These are phyloP conservation scores for Knipowitschia caucasica DNA, from an alignment of 2,797 vertebrate species.

Conservation along the genomic window DNA sequence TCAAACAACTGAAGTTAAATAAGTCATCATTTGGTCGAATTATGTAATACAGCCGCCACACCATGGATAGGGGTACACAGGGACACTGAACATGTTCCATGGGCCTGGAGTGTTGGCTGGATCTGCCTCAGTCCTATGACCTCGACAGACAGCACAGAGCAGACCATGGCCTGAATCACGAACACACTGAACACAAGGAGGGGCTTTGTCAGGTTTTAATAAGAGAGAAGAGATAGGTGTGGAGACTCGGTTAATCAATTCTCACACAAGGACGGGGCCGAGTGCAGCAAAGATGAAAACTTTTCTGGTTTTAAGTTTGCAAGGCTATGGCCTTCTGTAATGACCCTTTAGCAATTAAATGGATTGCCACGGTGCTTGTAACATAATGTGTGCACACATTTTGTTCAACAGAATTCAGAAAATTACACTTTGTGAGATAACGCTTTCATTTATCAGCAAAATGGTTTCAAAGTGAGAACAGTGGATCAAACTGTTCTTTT, in stretches of 20 bases:
- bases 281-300: conserved; percentile 27
- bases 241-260: conserved; percentile 47
- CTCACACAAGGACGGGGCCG: conserved; percentile 34
- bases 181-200: conserved; percentile 47
- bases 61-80: too few relatives aligned
- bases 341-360: conserved; percentile 18
- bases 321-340: conserved; percentile 16
- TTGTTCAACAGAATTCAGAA: conserved; percentile 42
- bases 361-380: conserved; percentile 28
- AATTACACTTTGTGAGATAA: conserved; percentile 51
- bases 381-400: conserved; percentile 32
- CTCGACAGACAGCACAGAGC: conserved; percentile 38
- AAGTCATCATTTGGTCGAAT: too few relatives aligned
- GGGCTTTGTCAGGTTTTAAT: conserved; percentile 48
- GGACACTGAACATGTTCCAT: too few relatives aligned
- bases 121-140: conserved; percentile 36
- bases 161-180: conserved; percentile 47
- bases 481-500: conserved; percentile 26
- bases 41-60: too few relatives aligned
- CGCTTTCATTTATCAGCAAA: conserved; percentile 49
- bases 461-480: conserved; percentile 45
- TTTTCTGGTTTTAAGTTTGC: conserved; percentile 35
- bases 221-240: conserved; percentile 45
- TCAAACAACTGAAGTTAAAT: too few relatives aligned
- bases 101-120: conserved; percentile 28